phyloP scores from a whole-genome alignment of 2,797 vertebrate species.

The Centroberyx gerrardi region DNA sequence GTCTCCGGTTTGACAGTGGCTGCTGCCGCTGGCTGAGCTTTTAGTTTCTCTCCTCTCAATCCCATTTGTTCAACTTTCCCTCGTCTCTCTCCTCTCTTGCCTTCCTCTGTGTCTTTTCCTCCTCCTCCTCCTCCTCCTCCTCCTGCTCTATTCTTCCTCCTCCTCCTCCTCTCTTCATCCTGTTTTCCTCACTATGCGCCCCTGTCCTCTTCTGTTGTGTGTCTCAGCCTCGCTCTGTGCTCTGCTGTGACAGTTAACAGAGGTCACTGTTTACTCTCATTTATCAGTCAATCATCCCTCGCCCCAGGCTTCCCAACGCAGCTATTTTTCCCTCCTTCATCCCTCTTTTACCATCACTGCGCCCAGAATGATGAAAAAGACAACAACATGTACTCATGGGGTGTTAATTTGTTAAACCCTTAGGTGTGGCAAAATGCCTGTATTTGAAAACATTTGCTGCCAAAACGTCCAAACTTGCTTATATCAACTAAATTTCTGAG shows the following conservation, averaged over 20 bases:
- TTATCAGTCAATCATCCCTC: slow-evolving; percentile 84
- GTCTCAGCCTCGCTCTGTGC: slow-evolving; percentile 66
- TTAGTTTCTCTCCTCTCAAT: slow-evolving; percentile 31
- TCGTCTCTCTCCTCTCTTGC: neutral
- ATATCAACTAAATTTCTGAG: neutral
- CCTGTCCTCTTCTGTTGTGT: slow-evolving; percentile 67
- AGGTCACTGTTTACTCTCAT: slow-evolving; percentile 86
- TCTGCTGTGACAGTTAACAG: slow-evolving; percentile 84
- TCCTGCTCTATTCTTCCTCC: no score
- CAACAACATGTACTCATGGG: slow-evolving; percentile 15
- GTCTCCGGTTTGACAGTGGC: slow-evolving; percentile 36
- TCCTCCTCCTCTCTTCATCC: slow-evolving; percentile 5
- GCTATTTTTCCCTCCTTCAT: slow-evolving; percentile 49
- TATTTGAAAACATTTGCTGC: neutral
- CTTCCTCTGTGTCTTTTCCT: neutral
- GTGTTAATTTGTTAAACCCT: slow-evolving; percentile 28
- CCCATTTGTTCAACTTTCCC: slow-evolving; percentile 30
- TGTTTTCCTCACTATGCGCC: slow-evolving; percentile 24
- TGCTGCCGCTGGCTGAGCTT: slow-evolving; percentile 24
- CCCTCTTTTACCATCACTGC: slow-evolving; percentile 28
- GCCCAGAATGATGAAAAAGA: slow-evolving; percentile 15
- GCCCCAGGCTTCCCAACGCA: slow-evolving; percentile 67
- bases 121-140: slow-evolving; percentile 7
- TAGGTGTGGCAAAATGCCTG: neutral
- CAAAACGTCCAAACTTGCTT: neutral